A percentile compares a stretch with the other conserved stretches of the same genome.
These are phyloP conservation scores for Triops cancriformis DNA, from an alignment of 1,140 invertebrate species.

Conservation along the genomic window DNA sequence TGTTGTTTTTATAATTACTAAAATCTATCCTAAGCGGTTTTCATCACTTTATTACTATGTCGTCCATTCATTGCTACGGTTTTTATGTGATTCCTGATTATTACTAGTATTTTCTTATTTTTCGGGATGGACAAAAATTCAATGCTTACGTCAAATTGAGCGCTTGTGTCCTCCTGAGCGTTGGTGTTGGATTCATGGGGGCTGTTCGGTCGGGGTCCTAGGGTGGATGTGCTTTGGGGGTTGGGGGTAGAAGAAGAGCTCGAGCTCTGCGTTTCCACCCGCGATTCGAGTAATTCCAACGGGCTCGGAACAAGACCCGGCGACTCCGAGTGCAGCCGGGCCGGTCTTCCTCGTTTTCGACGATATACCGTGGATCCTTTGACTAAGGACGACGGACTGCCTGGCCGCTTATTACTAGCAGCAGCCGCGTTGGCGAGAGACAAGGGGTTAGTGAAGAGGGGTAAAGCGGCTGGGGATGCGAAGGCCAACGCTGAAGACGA, in stretches of 20 bases:
- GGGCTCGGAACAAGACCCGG: not conserved
- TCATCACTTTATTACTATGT: no score
- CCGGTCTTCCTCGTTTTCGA: not conserved
- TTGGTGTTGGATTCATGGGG: not conserved
- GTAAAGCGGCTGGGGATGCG: slow-evolving; percentile 18
- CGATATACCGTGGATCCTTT: not conserved
- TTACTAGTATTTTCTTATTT: not conserved
- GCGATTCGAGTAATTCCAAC: not conserved
- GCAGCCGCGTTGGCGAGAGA: not conserved
- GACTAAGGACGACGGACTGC: not conserved
- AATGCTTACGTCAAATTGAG: not conserved
- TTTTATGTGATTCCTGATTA: no score
- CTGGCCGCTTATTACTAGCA: not conserved
- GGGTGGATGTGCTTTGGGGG: not conserved
- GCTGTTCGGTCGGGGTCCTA: not conserved
- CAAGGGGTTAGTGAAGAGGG: slow-evolving; percentile 20
- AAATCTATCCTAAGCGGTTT: no score
- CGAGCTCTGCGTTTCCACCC: not conserved
- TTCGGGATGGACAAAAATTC: not conserved
- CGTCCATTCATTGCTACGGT: no score
- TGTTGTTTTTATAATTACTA: no score
- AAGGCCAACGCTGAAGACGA: slow-evolving; percentile 14
- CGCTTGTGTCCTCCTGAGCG: not conserved
- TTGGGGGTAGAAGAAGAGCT: not conserved
- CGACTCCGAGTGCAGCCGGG: not conserved